phyloP scores from a whole-genome alignment of 2,113 vertebrate species.

The Strigops habroptila region DNA sequence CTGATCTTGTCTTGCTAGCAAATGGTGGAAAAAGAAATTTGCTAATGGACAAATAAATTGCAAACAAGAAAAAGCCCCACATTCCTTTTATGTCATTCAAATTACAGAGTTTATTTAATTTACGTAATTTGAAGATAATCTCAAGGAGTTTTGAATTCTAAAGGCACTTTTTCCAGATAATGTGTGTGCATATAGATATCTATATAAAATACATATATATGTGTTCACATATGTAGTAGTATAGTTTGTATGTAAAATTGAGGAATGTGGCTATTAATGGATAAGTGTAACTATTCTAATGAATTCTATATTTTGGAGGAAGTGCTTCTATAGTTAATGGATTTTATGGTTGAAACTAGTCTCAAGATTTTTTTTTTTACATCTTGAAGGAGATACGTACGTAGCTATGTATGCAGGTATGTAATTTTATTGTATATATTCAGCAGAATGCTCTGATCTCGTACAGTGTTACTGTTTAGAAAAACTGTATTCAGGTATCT shows the following conservation, averaged over 20 bases:
- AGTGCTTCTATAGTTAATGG: background rate
- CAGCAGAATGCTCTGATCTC: background rate
- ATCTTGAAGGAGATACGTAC: rapidly evolving
- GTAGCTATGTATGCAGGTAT: background rate
- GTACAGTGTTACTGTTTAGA: background rate
- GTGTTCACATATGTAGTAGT: background rate
- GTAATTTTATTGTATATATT: background rate
- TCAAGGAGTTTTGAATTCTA: background rate
- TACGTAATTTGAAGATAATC: background rate
- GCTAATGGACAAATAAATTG: background rate
- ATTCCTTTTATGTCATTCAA: background rate
- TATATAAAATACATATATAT: background rate
- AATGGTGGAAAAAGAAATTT: background rate
- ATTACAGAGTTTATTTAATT: background rate
- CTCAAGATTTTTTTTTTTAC: background rate
- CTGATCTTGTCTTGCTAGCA: background rate
- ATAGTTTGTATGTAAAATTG: background rate
- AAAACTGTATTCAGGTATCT: background rate
- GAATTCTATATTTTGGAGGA: background rate
- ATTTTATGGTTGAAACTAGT: background rate
- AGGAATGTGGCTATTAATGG: background rate
- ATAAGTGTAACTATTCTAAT: background rate
- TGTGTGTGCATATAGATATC: background rate
- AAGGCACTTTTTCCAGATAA: background rate
- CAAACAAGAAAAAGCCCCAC: too few relatives aligned